Evolutionary conservation across 2,888 invertebrate genomes (phyloP), one percentile per base, ranked within the genome.

Genomic region (Geotrupes spiniger): DNA sequence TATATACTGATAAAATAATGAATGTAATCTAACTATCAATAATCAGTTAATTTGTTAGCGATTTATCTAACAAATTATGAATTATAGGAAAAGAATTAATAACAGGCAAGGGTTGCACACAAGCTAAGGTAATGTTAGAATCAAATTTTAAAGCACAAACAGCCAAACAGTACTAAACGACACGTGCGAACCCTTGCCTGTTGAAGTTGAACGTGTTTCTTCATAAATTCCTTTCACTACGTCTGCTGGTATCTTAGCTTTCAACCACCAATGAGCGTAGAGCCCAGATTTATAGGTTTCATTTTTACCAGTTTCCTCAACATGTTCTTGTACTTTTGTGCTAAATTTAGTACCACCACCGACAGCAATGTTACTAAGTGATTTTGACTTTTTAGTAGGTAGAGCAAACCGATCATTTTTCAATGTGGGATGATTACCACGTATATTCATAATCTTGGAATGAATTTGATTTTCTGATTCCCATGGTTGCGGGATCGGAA

Each of bases 251-350:
- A 89, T 79, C 68, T 86, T 85, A 69, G 88, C 89, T 79, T 92
- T 92, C 77, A 91, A 84, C 90, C 91, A 92, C 92, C 92, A 92
- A 76, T 92, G 92, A 55, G 90, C 91, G 73, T 92, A 92, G 73
- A 92, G 78, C 65, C 89, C 90, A 38, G 90, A 89, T 51, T 85
- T 86, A 74, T 85, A 92, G 66, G 85, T 77, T 72, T 79, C 72
- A 60, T 76, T 76, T 57, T 73, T 69, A 56, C 74, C 72, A 43
- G 70, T 66, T 61, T 73, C 75, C 27, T 54, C 52, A 27, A 51
- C 50, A 42, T 57, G 43, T 38, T 49, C 46, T 42, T 33, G 36
- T 17, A 21, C 36, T 25, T 45, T 27, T 41, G 42, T 27, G 12
- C 42, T 46, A 56, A 75, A 71, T 51, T 70, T 46, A 1, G 21